These are phyloP conservation scores for Pristionchus exspectatus DNA, from an alignment of 2,888 invertebrate genomes.

Conservation along the genomic window DNA sequence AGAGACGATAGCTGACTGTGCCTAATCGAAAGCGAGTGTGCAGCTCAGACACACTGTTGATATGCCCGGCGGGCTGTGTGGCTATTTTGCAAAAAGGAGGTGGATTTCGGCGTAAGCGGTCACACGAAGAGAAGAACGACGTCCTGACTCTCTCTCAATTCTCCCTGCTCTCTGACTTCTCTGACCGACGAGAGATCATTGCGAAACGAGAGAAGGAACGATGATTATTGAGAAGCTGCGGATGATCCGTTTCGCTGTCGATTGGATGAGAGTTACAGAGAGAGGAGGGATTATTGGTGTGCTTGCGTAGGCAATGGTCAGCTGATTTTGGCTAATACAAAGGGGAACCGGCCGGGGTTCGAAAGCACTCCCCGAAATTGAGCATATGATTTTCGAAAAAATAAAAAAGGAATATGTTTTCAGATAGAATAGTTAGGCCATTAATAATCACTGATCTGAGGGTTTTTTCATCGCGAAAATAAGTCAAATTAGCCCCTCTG, in stretches of 20 bases:
- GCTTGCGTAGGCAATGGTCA: constrained; percentile 3
- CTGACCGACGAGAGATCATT: too few species aligned
- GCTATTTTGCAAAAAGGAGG: background rate
- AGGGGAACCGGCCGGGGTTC: background rate
- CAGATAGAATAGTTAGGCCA: too few species aligned
- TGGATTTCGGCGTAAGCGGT: background rate
- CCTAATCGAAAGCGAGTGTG: background rate
- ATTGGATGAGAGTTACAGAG: constrained; percentile 20
- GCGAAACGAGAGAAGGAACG: background rate
- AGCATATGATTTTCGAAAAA: too few species aligned
- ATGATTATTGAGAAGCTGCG: background rate
- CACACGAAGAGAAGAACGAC: background rate
- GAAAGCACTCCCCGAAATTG: background rate
- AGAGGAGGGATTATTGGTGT: background rate
- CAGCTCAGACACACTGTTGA: background rate
- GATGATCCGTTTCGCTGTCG: background rate
- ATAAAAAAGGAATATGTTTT: too few species aligned
- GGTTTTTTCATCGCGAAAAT: too few species aligned
- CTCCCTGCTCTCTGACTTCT: too few species aligned
- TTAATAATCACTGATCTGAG: too few species aligned
- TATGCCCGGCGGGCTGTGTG: background rate
- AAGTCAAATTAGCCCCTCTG: background rate
- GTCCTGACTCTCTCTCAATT: background rate
- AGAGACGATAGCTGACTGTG: too few species aligned
- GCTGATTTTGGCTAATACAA: background rate